phyloP scores from a whole-genome alignment of 2,797 vertebrate species.

The Danionella dracula region DNA sequence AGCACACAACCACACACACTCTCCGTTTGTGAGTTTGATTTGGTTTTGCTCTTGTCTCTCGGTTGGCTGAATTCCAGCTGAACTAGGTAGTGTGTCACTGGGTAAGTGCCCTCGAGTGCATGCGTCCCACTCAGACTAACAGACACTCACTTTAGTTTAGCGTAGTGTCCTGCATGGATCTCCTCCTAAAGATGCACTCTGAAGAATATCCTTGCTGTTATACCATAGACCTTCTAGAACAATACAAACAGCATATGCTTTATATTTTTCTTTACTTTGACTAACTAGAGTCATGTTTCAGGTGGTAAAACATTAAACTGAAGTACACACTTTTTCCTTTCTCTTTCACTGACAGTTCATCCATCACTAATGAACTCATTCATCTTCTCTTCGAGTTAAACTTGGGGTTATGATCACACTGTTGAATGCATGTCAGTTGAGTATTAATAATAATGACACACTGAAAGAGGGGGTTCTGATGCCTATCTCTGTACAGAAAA shows the following conservation, averaged over 20 bases:
- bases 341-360: neutral
- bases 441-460: neutral
- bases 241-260: neutral
- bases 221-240: neutral
- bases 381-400: too few species aligned
- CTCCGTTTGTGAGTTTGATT: slow-evolving; percentile 69
- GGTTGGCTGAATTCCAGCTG: slow-evolving; percentile 87
- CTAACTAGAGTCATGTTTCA: neutral
- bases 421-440: slow-evolving; percentile 16
- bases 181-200: neutral
- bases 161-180: slow-evolving; percentile 52
- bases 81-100: slow-evolving; percentile 89
- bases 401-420: too few species aligned
- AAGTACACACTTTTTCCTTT: neutral
- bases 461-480: neutral
- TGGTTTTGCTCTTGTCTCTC: slow-evolving; percentile 81
- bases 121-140: slow-evolving; percentile 72
- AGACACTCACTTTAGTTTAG: slow-evolving; percentile 45
- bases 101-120: slow-evolving; percentile 89
- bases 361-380: too few species aligned
- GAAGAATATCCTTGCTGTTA: neutral
- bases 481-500: slow-evolving; percentile 72
- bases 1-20: too few species aligned
- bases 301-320: neutral
- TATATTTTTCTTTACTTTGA: neutral